Percentiles rank a stretch among this genome's conserved stretches.
phyloP scores from a whole-genome alignment of 1,140 invertebrate genomes.

The Drosophila subobscura region DNA sequence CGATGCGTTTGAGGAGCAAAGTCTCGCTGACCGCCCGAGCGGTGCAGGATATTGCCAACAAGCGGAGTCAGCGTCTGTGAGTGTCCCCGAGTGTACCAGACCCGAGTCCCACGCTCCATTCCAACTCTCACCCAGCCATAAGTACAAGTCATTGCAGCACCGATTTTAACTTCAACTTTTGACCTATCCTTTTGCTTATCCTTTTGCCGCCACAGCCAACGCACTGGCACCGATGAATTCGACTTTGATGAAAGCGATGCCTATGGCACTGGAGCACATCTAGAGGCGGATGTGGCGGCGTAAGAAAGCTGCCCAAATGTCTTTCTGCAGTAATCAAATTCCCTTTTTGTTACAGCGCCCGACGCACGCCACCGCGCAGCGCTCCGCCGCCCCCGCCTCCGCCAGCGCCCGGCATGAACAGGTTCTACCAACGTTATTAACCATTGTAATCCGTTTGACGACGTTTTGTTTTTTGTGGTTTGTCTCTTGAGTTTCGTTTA shows the following conservation, averaged over 20 bases:
- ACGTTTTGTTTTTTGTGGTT: constrained; percentile 38
- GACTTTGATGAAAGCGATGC: constrained; percentile 75
- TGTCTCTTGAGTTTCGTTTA: constrained; percentile 30
- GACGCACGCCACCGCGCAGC: constrained; percentile 75
- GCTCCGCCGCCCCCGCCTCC: constrained; percentile 78
- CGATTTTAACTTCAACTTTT: too few relatives aligned
- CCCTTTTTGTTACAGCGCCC: constrained; percentile 53
- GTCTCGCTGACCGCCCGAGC: constrained; percentile 76
- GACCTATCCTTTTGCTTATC: too few relatives aligned
- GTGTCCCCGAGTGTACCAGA: constrained; percentile 35
- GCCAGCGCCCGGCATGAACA: constrained; percentile 73
- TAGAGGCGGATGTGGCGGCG: constrained; percentile 71
- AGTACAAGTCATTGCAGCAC: neutral
- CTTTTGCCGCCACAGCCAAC: constrained; percentile 47
- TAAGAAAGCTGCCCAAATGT: constrained; percentile 37
- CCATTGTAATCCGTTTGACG: constrained; percentile 29
- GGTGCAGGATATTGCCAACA: constrained; percentile 74
- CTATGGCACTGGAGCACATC: constrained; percentile 66
- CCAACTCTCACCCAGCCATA: constrained; percentile 19
- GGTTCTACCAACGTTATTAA: constrained; percentile 83
- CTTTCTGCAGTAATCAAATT: neutral
- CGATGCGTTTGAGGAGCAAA: constrained; percentile 70
- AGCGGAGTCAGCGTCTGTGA: constrained; percentile 69
- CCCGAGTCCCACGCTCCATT: constrained; percentile 4
- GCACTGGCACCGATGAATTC: constrained; percentile 73